A percentile compares a stretch with the other conserved stretches of the same genome.
These are phyloP conservation scores for Aphidius colemani DNA, from an alignment of 2,888 invertebrate genomes.

Conservation along the genomic window DNA sequence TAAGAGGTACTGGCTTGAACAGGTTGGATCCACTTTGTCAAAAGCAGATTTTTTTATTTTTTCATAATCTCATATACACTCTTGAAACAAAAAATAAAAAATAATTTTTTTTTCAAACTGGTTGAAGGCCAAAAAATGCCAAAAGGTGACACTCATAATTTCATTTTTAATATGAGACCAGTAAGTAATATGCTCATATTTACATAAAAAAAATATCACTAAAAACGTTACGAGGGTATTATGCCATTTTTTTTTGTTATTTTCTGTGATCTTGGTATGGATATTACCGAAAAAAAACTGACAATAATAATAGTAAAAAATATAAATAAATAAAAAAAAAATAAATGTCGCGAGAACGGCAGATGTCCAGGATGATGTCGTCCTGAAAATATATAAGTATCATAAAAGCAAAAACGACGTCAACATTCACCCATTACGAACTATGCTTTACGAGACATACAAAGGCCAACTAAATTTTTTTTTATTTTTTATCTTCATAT, in stretches of 20 bases:
- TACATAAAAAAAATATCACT: conserved; percentile 57
- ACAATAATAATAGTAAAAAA: conserved; percentile 2
- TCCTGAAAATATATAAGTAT: conserved; percentile 20
- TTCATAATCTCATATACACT: neutral
- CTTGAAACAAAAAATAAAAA: conserved; percentile 5
- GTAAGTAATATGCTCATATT: conserved; percentile 28
- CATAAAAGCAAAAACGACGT: conserved; percentile 15
- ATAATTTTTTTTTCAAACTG: conserved; percentile 4
- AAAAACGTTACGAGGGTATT: conserved; percentile 52
- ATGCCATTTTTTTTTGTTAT: conserved; percentile 41
- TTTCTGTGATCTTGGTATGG: conserved; percentile 32
- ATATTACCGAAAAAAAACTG: conserved; percentile 36
- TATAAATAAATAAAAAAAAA: conserved; percentile 13
- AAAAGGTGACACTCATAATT: conserved; percentile 45
- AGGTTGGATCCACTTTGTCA: neutral
- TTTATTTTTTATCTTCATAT: conserved; percentile 16
- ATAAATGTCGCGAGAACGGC: conserved; percentile 40
- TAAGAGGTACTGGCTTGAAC: neutral
- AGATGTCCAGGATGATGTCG: conserved; percentile 52
- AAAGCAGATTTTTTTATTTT: neutral
- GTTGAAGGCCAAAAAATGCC: conserved; percentile 10
- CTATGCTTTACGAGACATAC: conserved; percentile 36
- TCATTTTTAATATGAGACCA: conserved; percentile 52
- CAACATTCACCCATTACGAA: conserved; percentile 34
- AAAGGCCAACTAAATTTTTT: conserved; percentile 32